phyloP scores from a whole-genome alignment of 1,140 invertebrate genomes.

The Patella vulgata region DNA sequence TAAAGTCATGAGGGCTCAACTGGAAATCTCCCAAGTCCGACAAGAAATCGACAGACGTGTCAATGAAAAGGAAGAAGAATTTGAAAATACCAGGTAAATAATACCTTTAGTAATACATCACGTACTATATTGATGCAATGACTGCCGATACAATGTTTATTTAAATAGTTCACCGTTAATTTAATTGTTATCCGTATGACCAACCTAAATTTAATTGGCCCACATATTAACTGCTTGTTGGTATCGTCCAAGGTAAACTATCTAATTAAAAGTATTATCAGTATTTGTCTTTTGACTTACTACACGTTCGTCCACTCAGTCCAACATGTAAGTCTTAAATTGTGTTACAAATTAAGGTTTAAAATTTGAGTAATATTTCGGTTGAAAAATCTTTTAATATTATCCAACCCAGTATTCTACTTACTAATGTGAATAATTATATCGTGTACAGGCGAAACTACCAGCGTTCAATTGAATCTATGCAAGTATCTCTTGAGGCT shows the following conservation, averaged over 20 bases:
- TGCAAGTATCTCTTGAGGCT: constrained; percentile 98
- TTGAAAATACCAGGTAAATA: constrained; percentile 91
- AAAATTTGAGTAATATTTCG: too few relatives aligned
- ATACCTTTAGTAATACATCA: neutral
- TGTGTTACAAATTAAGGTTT: too few relatives aligned
- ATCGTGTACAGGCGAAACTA: constrained; percentile 87
- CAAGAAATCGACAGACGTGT: constrained; percentile 98
- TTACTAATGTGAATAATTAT: neutral
- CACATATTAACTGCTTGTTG: neutral
- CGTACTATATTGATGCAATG: neutral
- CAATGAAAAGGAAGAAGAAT: constrained; percentile 98
- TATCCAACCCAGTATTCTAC: too few relatives aligned
- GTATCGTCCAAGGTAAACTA: neutral
- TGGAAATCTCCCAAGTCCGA: constrained; percentile 95
- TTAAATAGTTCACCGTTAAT: neutral
- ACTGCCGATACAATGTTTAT: neutral
- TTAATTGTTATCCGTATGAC: neutral
- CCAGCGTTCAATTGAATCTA: constrained; percentile 97
- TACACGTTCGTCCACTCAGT: too few relatives aligned
- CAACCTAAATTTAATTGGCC: neutral
- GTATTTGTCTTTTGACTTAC: too few relatives aligned
- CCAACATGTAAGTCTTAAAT: too few relatives aligned
- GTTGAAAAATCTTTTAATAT: too few relatives aligned
- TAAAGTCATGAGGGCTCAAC: constrained; percentile 85
- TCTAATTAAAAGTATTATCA: too few relatives aligned